Evolutionary conservation across 2,113 vertebrate genomes (phyloP).

Genomic region (Hippoglossus stenolepis): DNA sequence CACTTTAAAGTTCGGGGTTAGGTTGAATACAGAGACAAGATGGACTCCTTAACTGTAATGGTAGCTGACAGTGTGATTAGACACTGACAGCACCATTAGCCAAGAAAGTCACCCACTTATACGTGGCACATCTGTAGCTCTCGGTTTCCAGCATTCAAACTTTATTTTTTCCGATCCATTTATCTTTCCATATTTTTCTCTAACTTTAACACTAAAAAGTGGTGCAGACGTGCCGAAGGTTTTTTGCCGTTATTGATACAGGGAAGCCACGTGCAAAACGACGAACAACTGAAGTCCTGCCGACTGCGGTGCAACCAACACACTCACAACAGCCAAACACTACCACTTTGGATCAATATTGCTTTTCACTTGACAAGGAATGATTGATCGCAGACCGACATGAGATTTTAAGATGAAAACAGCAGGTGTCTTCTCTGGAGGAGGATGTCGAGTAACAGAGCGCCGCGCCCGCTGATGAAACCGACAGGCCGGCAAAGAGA

Average conservation of each 20-base stretch:
- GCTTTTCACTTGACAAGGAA: constrained; percentile 70
- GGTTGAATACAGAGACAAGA: constrained; percentile 66
- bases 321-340: constrained; percentile 42
- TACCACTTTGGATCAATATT: constrained; percentile 68
- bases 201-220: constrained; percentile 1
- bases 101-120: constrained; percentile 65
- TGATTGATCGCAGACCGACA: constrained; percentile 75
- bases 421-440: constrained; percentile 76
- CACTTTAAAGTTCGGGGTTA: constrained; percentile 53
- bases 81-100: constrained; percentile 76
- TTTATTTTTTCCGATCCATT: neutral
- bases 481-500: constrained; percentile 73
- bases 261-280: constrained; percentile 48
- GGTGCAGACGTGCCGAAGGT: constrained; percentile 1
- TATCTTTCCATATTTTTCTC: neutral
- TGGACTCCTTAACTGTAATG: constrained; percentile 74
- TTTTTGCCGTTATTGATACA: constrained; percentile 24
- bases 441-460: constrained; percentile 76
- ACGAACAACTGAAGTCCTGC: constrained; percentile 23
- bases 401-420: constrained; percentile 76
- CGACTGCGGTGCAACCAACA: constrained; percentile 35
- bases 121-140: constrained; percentile 49
- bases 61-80: constrained; percentile 82
- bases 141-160: constrained; percentile 52
- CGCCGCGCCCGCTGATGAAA: constrained; percentile 71